These are phyloP conservation scores for Thalassarche chlororhynchos DNA, from an alignment of 2,113 vertebrate species.

Conservation along the genomic window DNA sequence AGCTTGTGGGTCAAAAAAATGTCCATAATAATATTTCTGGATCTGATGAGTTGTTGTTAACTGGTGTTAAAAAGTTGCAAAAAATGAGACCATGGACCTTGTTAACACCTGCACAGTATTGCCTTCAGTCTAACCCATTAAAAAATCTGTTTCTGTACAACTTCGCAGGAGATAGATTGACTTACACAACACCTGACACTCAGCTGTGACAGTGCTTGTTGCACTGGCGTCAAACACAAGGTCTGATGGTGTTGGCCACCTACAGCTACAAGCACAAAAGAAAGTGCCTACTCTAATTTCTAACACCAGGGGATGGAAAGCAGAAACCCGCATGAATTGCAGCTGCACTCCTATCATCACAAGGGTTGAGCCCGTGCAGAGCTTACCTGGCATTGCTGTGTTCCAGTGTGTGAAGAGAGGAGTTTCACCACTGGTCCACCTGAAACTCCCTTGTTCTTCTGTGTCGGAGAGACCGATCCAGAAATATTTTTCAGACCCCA, in stretches of 20 bases:
- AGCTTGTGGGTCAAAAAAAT: not conserved
- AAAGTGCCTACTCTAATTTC: not conserved
- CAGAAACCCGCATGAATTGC: not conserved
- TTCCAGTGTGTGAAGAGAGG: conserved; percentile 91
- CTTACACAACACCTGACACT: not conserved
- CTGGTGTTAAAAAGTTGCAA: not conserved
- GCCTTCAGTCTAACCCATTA: not conserved
- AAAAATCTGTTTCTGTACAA: not conserved
- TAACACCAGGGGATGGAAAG: not conserved
- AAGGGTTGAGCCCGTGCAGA: not conserved
- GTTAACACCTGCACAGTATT: not conserved
- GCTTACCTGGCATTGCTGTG: conserved; percentile 87
- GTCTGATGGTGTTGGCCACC: not conserved
- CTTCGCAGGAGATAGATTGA: not conserved
- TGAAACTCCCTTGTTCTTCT: conserved; percentile 73
- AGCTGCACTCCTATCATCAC: not conserved
- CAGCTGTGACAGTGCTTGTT: not conserved
- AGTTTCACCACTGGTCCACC: conserved; percentile 75
- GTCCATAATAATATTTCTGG: not conserved
- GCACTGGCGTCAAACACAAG: not conserved
- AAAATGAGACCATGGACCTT: not conserved
- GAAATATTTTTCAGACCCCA: conserved; percentile 87
- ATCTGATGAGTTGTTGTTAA: not conserved
- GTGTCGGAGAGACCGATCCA: conserved; percentile 87
- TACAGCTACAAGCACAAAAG: not conserved